A percentile compares a stretch with the other conserved stretches of the same genome.
phyloP scores from a whole-genome alignment of 2,888 invertebrate genomes.

The Thymelicus sylvestris region DNA sequence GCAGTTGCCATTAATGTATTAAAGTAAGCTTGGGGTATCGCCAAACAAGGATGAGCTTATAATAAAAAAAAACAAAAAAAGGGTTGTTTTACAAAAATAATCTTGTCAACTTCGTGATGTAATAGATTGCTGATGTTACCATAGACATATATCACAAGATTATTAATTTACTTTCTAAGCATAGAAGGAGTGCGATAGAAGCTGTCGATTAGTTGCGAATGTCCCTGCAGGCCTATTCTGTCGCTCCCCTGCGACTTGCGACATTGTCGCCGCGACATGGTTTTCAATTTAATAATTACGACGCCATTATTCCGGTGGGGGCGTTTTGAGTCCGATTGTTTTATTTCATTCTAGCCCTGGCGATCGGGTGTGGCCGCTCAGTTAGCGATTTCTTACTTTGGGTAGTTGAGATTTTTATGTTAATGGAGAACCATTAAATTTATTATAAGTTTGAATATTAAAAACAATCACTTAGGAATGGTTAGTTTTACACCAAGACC shows the following conservation, averaged over 20 bases:
- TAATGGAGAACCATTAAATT: background rate
- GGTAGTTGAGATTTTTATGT: background rate
- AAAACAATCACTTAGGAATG: too few relatives aligned
- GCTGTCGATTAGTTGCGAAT: conserved; percentile 33
- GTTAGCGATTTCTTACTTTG: conserved; percentile 43
- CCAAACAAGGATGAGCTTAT: too few relatives aligned
- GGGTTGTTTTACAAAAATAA: too few relatives aligned
- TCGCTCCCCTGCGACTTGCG: conserved; percentile 46
- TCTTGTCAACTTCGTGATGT: too few relatives aligned
- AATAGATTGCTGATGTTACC: too few relatives aligned
- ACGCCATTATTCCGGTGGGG: conserved; percentile 58
- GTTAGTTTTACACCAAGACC: too few relatives aligned
- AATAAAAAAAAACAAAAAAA: too few relatives aligned
- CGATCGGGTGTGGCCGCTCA: conserved; percentile 55
- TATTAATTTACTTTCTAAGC: background rate
- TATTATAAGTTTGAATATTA: too few relatives aligned
- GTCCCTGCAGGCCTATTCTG: conserved; percentile 47
- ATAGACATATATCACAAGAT: too few relatives aligned
- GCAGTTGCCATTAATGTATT: too few relatives aligned
- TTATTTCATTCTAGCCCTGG: conserved; percentile 71
- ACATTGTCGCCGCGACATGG: conserved; percentile 66
- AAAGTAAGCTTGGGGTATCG: too few relatives aligned
- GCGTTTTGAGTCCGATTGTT: conserved; percentile 79
- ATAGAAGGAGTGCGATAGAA: conserved; percentile 5
- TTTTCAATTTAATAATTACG: conserved; percentile 82